These are phyloP conservation scores for Rotaria sp. DNA, from an alignment of 2,888 invertebrate genomes.

Conservation along the genomic window DNA sequence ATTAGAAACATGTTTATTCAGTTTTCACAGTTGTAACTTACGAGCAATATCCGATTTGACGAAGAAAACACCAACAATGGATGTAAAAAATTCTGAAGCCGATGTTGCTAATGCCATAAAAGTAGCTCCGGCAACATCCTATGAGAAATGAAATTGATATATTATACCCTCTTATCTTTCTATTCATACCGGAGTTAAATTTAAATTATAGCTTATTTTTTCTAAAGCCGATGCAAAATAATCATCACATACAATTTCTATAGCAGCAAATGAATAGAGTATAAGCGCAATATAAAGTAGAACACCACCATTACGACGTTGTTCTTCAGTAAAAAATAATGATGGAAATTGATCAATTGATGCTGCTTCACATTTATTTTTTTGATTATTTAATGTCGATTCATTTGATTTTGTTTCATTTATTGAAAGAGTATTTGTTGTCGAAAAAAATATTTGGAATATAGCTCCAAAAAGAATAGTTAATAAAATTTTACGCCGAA, in stretches of 20 bases:
- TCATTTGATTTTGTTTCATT: background rate
- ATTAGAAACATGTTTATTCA: background rate
- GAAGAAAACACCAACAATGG: slow-evolving; percentile 47
- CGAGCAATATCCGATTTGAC: slow-evolving; percentile 49
- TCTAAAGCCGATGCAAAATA: slow-evolving; percentile 66
- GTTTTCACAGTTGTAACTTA: slow-evolving; percentile 43
- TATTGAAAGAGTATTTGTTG: background rate
- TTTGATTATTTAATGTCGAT: too few relatives aligned
- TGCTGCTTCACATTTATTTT: background rate
- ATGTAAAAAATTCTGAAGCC: slow-evolving; percentile 50
- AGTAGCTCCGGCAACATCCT: slow-evolving; percentile 51
- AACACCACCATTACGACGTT: slow-evolving; percentile 62
- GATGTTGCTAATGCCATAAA: slow-evolving; percentile 53
- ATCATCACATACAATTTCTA: slow-evolving; percentile 80
- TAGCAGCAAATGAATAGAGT: slow-evolving; percentile 70
- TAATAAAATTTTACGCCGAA: slow-evolving; percentile 10
- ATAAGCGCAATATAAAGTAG: slow-evolving; percentile 71
- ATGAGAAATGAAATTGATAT: slow-evolving; percentile 32
- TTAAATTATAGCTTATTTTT: slow-evolving; percentile 44
- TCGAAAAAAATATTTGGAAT: background rate
- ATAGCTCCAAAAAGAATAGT: background rate
- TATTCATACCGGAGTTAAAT: slow-evolving; percentile 41
- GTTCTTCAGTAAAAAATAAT: slow-evolving; percentile 31
- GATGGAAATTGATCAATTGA: slow-evolving; percentile 35
- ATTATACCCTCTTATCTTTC: too few relatives aligned